phyloP scores from a whole-genome alignment of 2,888 invertebrate genomes.

The Eupithecia exiguata region DNA sequence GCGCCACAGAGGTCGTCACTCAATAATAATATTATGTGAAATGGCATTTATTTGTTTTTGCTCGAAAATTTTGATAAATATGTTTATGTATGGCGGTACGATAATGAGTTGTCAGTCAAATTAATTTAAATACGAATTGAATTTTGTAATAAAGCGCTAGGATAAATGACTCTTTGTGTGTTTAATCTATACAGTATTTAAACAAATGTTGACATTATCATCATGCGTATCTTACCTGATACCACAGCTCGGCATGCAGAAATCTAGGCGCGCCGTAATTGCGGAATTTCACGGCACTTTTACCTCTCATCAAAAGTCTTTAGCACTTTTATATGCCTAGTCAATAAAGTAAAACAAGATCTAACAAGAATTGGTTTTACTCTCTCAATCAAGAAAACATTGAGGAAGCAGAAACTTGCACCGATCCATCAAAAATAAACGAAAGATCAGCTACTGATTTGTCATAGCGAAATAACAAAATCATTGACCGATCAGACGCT shows the following conservation, averaged over 20 bases:
- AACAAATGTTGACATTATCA: no score
- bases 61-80: no score
- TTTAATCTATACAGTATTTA: no score
- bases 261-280: conserved; percentile 27
- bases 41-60: no score
- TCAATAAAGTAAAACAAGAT: background rate
- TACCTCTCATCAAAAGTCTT: conserved; percentile 39
- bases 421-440: background rate
- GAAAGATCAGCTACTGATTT: background rate
- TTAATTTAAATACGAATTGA: no score
- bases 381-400: background rate
- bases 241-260: conserved; percentile 30
- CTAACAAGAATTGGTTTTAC: background rate
- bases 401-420: background rate
- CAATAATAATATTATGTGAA: no score
- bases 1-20: no score
- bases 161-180: no score
- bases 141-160: no score
- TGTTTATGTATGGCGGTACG: no score
- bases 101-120: no score
- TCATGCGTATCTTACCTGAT: conserved; percentile 38
- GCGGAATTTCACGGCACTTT: conserved; percentile 29
- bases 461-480: background rate
- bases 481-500: background rate
- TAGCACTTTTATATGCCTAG: conserved; percentile 18